Percentiles rank a stretch among this genome's conserved stretches.
These are phyloP conservation scores for Orthosia gracilis DNA, from an alignment of 2,888 invertebrate species.

Conservation along the genomic window DNA sequence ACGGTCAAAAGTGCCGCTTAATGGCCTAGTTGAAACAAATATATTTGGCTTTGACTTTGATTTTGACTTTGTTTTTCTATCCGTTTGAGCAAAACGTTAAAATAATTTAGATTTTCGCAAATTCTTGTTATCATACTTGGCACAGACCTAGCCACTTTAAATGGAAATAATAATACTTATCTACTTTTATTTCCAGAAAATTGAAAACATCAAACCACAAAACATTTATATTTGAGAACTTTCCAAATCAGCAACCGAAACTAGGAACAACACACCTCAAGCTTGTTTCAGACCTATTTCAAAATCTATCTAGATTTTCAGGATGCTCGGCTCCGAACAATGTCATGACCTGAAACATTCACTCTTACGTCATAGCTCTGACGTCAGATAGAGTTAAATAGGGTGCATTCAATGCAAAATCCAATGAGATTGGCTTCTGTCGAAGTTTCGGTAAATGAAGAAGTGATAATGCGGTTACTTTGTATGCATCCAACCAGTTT, in stretches of 20 bases:
- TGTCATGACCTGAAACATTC: conserved; percentile 54
- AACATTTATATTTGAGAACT: background rate
- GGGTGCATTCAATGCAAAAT: conserved; percentile 34
- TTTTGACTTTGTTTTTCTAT: too few species aligned
- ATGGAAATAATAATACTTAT: background rate
- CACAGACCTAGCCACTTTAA: background rate
- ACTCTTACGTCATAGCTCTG: conserved; percentile 41
- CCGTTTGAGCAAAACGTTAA: background rate
- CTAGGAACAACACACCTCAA: conserved; percentile 19
- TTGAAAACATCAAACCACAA: background rate
- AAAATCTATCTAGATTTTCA: conserved; percentile 37
- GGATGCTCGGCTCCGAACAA: conserved; percentile 37
- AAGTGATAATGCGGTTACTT: conserved; percentile 4
- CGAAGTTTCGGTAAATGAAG: conserved; percentile 25
- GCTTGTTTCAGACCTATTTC: conserved; percentile 31
- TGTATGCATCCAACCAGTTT: conserved; percentile 2
- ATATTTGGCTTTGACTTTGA: too few species aligned
- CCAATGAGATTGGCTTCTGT: conserved; percentile 37
- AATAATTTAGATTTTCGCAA: background rate
- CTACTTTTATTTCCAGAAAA: background rate
- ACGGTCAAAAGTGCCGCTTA: too few species aligned
- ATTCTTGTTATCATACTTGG: background rate
- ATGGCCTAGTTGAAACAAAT: too few species aligned
- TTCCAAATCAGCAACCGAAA: conserved; percentile 5
- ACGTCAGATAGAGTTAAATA: conserved; percentile 46